These are phyloP conservation scores for Pogonophryne albipinna DNA, from an alignment of 2,797 vertebrate species.

Conservation along the genomic window DNA sequence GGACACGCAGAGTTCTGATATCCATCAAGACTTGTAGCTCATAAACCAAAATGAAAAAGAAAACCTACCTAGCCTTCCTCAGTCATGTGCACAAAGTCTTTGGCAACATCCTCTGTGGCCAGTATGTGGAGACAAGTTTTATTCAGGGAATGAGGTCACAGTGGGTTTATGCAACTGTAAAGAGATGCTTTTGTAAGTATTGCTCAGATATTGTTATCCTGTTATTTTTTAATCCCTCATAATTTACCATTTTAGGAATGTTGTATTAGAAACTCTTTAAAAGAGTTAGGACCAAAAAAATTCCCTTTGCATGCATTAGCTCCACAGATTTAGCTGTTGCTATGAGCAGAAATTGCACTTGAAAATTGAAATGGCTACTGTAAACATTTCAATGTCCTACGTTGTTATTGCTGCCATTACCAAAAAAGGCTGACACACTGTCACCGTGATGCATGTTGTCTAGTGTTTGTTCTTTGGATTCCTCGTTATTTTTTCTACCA, in stretches of 20 bases:
- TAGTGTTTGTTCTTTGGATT: conserved; percentile 66
- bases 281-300: conserved; percentile 52
- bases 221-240: conserved; percentile 52
- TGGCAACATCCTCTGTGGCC: conserved; percentile 55
- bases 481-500: conserved; percentile 49
- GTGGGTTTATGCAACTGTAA: conserved; percentile 84
- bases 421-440: conserved; percentile 63
- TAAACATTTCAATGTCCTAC: conserved; percentile 54
- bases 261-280: conserved; percentile 66
- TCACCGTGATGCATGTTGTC: conserved; percentile 80
- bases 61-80: conserved; percentile 63
- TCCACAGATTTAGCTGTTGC: conserved; percentile 60
- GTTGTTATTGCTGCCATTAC: conserved; percentile 65
- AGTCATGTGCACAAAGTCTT: conserved; percentile 69
- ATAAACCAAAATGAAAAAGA: conserved; percentile 45
- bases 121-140: conserved; percentile 60
- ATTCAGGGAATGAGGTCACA: conserved; percentile 84
- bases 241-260: conserved; percentile 56
- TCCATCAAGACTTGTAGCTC: conserved; percentile 86
- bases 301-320: conserved; percentile 70
- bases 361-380: conserved; percentile 60
- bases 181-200: conserved; percentile 65
- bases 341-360: conserved; percentile 67
- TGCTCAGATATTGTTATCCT: conserved; percentile 59
- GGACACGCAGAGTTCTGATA: conserved; percentile 66